Base-by-base conservation (phyloP, 2,797 vertebrate genomes). In the Arrhamphus sclerolepis region DNA sequence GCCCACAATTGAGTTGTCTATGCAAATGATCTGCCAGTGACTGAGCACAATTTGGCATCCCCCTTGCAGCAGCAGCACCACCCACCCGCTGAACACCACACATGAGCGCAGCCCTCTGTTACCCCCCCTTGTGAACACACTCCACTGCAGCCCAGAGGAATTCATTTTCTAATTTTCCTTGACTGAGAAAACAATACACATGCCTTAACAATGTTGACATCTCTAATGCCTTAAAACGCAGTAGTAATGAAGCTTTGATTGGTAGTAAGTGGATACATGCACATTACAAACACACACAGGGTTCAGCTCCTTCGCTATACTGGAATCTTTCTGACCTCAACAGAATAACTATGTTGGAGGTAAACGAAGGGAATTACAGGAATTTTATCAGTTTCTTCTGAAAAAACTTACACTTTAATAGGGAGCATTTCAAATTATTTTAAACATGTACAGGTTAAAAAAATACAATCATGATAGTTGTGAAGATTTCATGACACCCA, bases 181-280 rank as follows among this genome's bases (percentile, higher is more conserved):
- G 91, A 92, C 92, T 92, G 85, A 89, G 86, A 85, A 92, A 92
- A 93, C 91, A 92, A 90, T 92, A 90, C 86, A 87, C 77, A 88
- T 56, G 89, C 89, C 89, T 91, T 91, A 91, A 90, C 90, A 91
- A 85, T 92, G 90, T 92, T 92, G 89, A 92, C 91, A 92, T 92
- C 88, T 91, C 86, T 89, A 92, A 92, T 91, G 89, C 87, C 78
- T 88, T 84, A 87, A 91, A 91, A 91, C 69, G 57, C 83, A 86
- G 86, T 85, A 82, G 84, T 92, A 91, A 92, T 87, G 75, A 87
- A 85, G 80, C 89, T 86, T 76, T 87, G 80, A 90, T 85, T 87
- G 80, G 82, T 86, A 66, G 80, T 87, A 89, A 91, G 86, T 87
- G 86, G 82, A 78, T 66, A 78, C 77, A 77, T 54, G 53, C 64